These are phyloP conservation scores for Plumapathes pennacea DNA, from an alignment of 92 coral and sea anemone genomes.

Conservation along the genomic window DNA sequence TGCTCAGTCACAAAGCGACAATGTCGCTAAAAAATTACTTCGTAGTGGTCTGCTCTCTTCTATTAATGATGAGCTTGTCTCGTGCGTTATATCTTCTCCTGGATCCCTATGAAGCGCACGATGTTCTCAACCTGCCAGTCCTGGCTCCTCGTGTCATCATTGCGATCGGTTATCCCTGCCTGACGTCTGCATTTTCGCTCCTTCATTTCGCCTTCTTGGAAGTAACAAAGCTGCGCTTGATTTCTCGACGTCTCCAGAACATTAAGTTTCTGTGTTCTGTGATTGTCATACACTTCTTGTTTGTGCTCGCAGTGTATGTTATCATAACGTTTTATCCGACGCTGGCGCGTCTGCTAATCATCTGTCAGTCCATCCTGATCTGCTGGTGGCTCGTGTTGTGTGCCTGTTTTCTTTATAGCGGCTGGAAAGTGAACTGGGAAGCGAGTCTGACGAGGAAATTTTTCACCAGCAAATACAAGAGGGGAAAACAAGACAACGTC, in stretches of 20 bases:
- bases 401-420: constrained; percentile 63
- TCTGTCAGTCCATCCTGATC: constrained; percentile 69
- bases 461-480: constrained; percentile 21
- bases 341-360: constrained; percentile 59
- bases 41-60: constrained; percentile 52
- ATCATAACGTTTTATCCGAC: constrained; percentile 58
- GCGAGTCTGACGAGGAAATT: constrained; percentile 29
- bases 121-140: constrained; percentile 66
- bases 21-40: constrained; percentile 66
- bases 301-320: constrained; percentile 50
- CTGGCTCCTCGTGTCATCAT: constrained; percentile 57
- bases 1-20: constrained; percentile 15
- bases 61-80: constrained; percentile 53
- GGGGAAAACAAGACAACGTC: constrained; percentile 7
- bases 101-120: constrained; percentile 79
- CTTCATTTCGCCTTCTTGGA: constrained; percentile 77
- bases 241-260: constrained; percentile 69
- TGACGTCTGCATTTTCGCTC: constrained; percentile 71
- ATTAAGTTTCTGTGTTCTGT: constrained; percentile 58
- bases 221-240: constrained; percentile 58
- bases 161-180: constrained; percentile 77
- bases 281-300: constrained; percentile 58
- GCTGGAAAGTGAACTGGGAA: constrained; percentile 57
- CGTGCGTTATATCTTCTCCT: constrained; percentile 54
- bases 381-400: constrained; percentile 68